Base-by-base conservation (phyloP, 2,113 vertebrate genomes). In the Seriola dumerili region DNA sequence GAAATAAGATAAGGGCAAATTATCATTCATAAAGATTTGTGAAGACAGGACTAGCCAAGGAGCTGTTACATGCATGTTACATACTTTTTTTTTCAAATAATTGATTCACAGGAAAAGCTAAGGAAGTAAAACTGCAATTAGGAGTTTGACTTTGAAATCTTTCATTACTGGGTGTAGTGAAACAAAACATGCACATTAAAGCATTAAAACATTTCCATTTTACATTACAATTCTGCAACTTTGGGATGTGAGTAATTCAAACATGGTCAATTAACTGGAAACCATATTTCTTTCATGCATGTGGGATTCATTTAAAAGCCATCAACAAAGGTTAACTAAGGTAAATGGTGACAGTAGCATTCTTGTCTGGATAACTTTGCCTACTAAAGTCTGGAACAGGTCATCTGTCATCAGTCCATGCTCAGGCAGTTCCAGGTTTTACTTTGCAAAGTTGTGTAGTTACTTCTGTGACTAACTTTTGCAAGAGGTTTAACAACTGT, bases 291-390 rank as follows among this genome's bases (percentile, higher is more conserved):
- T 63, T 5, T 10, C 8, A 19, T 50, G 14, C 25, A 32, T 3
- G 0, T 36, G 25, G 42, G 57, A 64, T 58, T 84, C n/a, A 16
- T 10, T 50, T 8, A n/a, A 67, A 38, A 29, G 29, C 29, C 29
- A 36, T 66, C 23, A 57, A 65, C 23, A 57, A 61, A 62, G 59
- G 59, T 80, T 34, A 75, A 48, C 44, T 62, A 42, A 70, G 48
- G 50, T 48, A 29, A 83, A 34, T 1, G 12, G 8, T 66, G 46
- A 11, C 2, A 2, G 38, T 17, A 55, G 16, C 12, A 11, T 14
- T 55, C 36, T 36, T 74, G 5, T 44, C 29, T 71, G 14, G 21
- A 29, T 29, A 29, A 29, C 29, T 29, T 29, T 29, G 29, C 29
- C 29, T 29, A 29, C 2, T 29, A 29, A 29, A 29, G 29, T 29